Evolutionary conservation across 2,888 invertebrate genomes (phyloP), one percentile per base, ranked within the genome.

Genomic region (Pseudoips prasinana): DNA sequence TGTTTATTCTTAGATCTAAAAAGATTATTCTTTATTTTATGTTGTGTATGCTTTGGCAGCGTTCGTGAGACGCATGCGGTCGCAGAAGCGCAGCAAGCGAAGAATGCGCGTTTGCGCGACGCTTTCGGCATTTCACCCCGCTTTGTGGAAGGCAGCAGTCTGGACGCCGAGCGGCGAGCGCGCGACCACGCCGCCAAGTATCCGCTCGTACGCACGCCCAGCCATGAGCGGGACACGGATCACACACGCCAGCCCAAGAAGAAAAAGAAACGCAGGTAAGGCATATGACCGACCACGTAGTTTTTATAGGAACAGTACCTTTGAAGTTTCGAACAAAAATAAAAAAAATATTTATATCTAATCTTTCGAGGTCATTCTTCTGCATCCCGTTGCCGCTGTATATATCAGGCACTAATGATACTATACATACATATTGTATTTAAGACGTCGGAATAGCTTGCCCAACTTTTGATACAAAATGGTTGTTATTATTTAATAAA

Each of bases 21-120:
- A n/a, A 20, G 20, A 5, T 2, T 7, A 5, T 46, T 46, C 34
- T n/a, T 7, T 19, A 32, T 43, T 41, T 7, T 39, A 18, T 39
- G 17, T 33, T 22, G 25, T 33, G 29, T 33, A 22, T 40, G 33
- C 25, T 44, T 46, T 41, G 41, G 22, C 88, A 97, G 97, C 84
- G 96, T 96, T 44, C 95, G 95, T 44, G 98, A 98, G 75, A 98
- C 97, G 26, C 98, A 99, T 89, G 96, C 98, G 80, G 93, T 97
- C 49, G 98, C 98, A 1, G 97, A 97, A 78, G 98, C 98, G 10
- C 98, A 98, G 76, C 95, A 96, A 68, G 96, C 96, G 81, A 98
- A 98, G 85, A 98, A 98, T 90, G 96, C 96, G 1, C 93, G 94
- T 35, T 90, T 98, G 42, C 93, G 97, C 33, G 96, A 96, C 75